These are phyloP conservation scores for Vollenhovia emeryi DNA, from an alignment of 1,140 invertebrate species.

Conservation along the genomic window DNA sequence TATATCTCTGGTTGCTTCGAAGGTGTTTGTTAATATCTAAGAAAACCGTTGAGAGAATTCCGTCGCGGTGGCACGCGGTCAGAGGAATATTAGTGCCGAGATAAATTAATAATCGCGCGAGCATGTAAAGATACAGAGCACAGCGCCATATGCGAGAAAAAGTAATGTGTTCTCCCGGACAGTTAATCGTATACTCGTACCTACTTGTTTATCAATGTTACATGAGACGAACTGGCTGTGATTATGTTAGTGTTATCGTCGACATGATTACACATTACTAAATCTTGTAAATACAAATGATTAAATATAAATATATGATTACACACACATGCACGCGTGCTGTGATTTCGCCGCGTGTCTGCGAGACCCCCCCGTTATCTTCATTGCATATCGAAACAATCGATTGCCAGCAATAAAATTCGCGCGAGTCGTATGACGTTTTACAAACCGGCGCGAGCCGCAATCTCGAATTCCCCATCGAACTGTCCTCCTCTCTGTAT, in stretches of 20 bases:
- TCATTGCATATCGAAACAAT: slow-evolving; percentile 69
- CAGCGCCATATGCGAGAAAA: slow-evolving; percentile 29
- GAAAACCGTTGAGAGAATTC: background rate
- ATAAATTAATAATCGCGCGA: background rate
- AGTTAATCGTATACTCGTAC: slow-evolving; percentile 61
- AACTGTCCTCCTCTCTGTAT: background rate
- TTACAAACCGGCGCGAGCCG: slow-evolving; percentile 17
- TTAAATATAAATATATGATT: slow-evolving; percentile 69
- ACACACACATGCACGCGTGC: slow-evolving; percentile 43
- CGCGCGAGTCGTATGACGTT: slow-evolving; percentile 56
- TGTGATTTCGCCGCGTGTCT: slow-evolving; percentile 65
- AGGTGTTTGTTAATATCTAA: background rate
- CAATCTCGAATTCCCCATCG: slow-evolving; percentile 9
- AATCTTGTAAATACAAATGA: slow-evolving; percentile 66
- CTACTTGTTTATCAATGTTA: slow-evolving; percentile 76
- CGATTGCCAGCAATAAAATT: slow-evolving; percentile 70
- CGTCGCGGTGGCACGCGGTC: background rate
- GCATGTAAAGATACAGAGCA: slow-evolving; percentile 13
- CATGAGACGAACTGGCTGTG: slow-evolving; percentile 81
- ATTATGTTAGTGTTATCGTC: slow-evolving; percentile 81
- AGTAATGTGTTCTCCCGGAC: slow-evolving; percentile 58
- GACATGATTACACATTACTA: slow-evolving; percentile 62
- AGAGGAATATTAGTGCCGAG: slow-evolving; percentile 17
- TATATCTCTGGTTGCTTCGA: background rate
- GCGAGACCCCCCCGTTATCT: slow-evolving; percentile 20